These are phyloP conservation scores for Drosophila meridionalis DNA, from an alignment of 2,888 invertebrate genomes.

Conservation along the genomic window DNA sequence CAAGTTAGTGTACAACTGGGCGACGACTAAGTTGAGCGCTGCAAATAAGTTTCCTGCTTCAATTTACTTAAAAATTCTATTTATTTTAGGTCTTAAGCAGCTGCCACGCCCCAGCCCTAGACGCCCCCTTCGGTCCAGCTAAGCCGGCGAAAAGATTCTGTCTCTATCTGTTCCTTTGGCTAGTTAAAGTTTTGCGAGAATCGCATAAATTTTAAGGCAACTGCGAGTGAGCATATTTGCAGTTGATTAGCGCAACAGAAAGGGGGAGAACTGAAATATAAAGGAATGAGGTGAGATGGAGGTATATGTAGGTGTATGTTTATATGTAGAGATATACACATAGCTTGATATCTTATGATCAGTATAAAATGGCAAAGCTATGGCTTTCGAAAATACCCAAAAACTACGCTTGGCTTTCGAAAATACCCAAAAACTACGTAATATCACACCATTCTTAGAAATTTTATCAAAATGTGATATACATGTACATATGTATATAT, in stretches of 20 bases:
- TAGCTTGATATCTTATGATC: too few relatives aligned
- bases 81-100: conserved; percentile 69
- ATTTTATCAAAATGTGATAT: too few relatives aligned
- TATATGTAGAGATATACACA: not conserved
- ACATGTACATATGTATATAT: not conserved
- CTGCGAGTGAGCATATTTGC: conserved; percentile 32
- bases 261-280: conserved; percentile 1
- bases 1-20: conserved; percentile 62
- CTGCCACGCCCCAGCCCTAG: not conserved
- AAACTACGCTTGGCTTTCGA: too few relatives aligned
- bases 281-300: not conserved
- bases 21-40: conserved; percentile 22
- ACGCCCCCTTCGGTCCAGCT: not conserved
- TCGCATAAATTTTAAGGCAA: conserved; percentile 43
- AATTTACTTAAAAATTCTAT: conserved; percentile 79
- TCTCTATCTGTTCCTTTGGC: not conserved
- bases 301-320: conserved; percentile 11
- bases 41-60: conserved; percentile 68
- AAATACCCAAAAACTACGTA: too few relatives aligned
- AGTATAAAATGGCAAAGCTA: too few relatives aligned
- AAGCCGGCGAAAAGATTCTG: conserved; percentile 9
- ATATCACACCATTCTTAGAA: too few relatives aligned
- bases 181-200: conserved; percentile 14
- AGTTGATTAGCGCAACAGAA: conserved; percentile 54
- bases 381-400: too few relatives aligned